A percentile compares a stretch with the other conserved stretches of the same genome.
These are phyloP conservation scores for Uropsilus gracilis DNA, from an alignment of 2,113 vertebrate genomes.

Conservation along the genomic window DNA sequence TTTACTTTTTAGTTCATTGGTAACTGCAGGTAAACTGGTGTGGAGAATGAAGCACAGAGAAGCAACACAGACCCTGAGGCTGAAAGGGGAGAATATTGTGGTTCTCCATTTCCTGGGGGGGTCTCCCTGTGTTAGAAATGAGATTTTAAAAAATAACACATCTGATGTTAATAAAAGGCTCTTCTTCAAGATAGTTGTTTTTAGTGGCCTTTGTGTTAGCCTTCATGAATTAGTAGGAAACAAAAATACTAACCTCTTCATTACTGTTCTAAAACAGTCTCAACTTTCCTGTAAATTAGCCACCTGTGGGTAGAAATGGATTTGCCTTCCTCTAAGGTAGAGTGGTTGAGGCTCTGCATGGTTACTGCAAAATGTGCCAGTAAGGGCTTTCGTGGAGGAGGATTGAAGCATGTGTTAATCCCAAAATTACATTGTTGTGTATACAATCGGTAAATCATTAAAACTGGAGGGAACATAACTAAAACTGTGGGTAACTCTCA, in stretches of 20 bases:
- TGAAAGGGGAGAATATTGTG: neutral
- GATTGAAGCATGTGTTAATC: too few relatives aligned
- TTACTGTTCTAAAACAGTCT: neutral
- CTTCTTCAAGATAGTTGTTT: neutral
- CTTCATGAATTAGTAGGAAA: neutral
- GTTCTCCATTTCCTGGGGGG: neutral
- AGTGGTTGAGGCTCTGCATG: neutral
- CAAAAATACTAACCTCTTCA: neutral
- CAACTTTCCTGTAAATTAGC: neutral
- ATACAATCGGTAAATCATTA: too few relatives aligned
- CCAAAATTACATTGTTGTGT: too few relatives aligned
- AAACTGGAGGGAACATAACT: too few relatives aligned
- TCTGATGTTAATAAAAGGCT: neutral
- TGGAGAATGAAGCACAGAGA: conserved; percentile 47
- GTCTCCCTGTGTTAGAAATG: neutral
- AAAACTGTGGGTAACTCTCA: neutral
- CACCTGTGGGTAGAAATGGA: neutral
- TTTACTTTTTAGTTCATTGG: conserved; percentile 35
- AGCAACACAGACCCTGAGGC: neutral
- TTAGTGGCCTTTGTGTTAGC: neutral
- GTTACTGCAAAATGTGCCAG: neutral
- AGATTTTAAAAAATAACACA: neutral
- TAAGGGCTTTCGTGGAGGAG: too few relatives aligned
- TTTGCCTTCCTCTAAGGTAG: neutral
- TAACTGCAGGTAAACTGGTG: conserved; percentile 39